phyloP scores from a whole-genome alignment of 2,797 vertebrate species.

The Pseudochromis fuscus region DNA sequence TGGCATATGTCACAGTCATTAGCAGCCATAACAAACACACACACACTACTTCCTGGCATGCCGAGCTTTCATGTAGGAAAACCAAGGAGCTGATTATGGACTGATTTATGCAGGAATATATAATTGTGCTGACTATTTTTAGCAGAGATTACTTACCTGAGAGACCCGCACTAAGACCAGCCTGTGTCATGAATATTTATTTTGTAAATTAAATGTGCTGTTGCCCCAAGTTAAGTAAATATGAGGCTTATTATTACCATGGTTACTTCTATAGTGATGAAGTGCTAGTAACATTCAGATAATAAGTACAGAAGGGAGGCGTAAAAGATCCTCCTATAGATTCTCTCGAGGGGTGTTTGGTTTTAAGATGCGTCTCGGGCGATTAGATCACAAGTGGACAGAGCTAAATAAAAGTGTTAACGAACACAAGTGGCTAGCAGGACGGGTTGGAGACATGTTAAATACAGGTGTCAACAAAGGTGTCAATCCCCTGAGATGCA shows the following conservation, averaged over 20 bases:
- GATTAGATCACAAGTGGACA: no score
- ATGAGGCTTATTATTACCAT: constrained; percentile 45
- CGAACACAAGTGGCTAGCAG: no score
- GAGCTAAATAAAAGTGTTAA: no score
- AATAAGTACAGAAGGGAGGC: constrained; percentile 10
- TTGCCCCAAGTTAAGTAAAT: constrained; percentile 32
- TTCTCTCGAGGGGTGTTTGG: no score
- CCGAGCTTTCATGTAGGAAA: constrained; percentile 58
- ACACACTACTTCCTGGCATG: constrained; percentile 23
- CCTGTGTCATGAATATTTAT: constrained; percentile 73
- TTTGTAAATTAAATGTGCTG: constrained; percentile 44
- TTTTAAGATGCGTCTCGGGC: no score
- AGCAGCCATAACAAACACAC: constrained; percentile 56
- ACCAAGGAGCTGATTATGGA: constrained; percentile 63
- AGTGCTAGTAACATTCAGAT: not conserved
- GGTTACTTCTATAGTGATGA: constrained; percentile 13
- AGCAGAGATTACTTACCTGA: constrained; percentile 72
- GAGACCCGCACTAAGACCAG: constrained; percentile 52
- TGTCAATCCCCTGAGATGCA: no score
- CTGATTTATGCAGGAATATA: constrained; percentile 64
- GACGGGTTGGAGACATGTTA: no score
- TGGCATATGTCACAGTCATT: constrained; percentile 58
- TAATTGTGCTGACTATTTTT: constrained; percentile 68
- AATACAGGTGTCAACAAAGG: no score
- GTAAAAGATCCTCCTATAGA: not conserved